phyloP scores from a whole-genome alignment of 2,888 invertebrate species.

The Lypha dubia region DNA sequence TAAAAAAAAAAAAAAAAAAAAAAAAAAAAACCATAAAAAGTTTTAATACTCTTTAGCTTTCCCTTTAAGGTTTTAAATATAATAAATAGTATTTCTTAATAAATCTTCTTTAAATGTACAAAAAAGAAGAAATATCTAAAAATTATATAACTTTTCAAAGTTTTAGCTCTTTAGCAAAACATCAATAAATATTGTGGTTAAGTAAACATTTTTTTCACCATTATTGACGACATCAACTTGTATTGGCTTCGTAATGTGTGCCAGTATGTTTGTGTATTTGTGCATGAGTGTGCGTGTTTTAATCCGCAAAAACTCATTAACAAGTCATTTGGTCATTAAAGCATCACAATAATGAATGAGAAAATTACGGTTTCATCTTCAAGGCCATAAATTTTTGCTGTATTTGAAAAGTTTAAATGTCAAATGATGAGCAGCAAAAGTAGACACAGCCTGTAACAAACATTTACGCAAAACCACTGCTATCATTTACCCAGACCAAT shows the following conservation, averaged over 20 bases:
- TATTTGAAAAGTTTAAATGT: conserved; percentile 11
- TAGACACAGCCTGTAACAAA: not conserved
- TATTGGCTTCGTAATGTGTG: conserved; percentile 13
- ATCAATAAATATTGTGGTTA: not conserved
- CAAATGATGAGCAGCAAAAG: conserved; percentile 39
- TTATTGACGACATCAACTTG: conserved; percentile 4
- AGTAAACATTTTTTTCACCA: not conserved
- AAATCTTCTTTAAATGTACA: no score
- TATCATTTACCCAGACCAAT: conserved; percentile 25
- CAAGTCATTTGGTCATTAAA: conserved; percentile 42
- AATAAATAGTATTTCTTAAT: no score
- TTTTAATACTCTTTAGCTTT: no score
- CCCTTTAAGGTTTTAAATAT: no score
- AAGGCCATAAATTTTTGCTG: not conserved
- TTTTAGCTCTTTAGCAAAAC: not conserved
- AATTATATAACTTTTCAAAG: no score
- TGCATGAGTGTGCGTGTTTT: no score
- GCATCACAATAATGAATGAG: conserved; percentile 22
- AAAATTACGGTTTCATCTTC: conserved; percentile 27
- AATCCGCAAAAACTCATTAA: conserved; percentile 37
- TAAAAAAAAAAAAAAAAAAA: no score
- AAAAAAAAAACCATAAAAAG: no score
- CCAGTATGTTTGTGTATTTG: not conserved
- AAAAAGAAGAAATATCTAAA: no score
- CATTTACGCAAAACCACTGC: conserved; percentile 9